phyloP scores from a whole-genome alignment of 2,113 vertebrate species.

The Prunella himalayana region DNA sequence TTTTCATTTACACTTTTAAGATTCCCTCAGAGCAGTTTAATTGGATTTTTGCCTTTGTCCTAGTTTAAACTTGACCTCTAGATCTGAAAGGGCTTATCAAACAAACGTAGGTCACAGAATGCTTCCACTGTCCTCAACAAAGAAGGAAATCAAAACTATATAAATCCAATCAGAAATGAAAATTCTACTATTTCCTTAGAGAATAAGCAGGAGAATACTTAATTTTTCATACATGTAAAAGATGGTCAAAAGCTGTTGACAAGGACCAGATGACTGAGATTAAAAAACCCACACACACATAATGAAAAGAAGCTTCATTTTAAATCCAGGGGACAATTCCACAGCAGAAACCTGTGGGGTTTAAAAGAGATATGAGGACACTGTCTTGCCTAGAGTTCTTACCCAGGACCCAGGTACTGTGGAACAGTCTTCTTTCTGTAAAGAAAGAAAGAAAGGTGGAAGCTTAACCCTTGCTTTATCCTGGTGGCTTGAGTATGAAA shows the following conservation, averaged over 20 bases:
- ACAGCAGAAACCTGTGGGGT: slow-evolving; percentile 8
- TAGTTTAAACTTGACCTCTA: not conserved
- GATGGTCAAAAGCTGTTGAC: not conserved
- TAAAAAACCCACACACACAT: not conserved
- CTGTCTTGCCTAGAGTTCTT: slow-evolving; percentile 55
- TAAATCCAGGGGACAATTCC: slow-evolving; percentile 8
- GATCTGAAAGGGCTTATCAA: not conserved
- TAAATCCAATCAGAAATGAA: not conserved
- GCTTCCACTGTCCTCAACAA: too few relatives aligned
- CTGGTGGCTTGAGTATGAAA: not conserved
- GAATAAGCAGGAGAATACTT: not conserved
- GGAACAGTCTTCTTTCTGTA: slow-evolving; percentile 61
- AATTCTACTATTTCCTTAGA: not conserved
- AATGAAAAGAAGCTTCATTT: not conserved
- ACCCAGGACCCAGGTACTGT: slow-evolving; percentile 54
- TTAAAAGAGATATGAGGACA: slow-evolving; percentile 35
- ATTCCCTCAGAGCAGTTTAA: not conserved
- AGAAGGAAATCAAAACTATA: not conserved
- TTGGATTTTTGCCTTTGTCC: not conserved
- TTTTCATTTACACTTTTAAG: not conserved
- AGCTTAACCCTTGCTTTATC: slow-evolving; percentile 55
- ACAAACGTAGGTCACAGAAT: not conserved
- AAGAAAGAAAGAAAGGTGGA: slow-evolving; percentile 66
- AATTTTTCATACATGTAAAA: not conserved
- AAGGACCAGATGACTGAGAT: not conserved